Base-by-base conservation (phyloP, 2,797 vertebrate species). In the Ibycter americanus region DNA sequence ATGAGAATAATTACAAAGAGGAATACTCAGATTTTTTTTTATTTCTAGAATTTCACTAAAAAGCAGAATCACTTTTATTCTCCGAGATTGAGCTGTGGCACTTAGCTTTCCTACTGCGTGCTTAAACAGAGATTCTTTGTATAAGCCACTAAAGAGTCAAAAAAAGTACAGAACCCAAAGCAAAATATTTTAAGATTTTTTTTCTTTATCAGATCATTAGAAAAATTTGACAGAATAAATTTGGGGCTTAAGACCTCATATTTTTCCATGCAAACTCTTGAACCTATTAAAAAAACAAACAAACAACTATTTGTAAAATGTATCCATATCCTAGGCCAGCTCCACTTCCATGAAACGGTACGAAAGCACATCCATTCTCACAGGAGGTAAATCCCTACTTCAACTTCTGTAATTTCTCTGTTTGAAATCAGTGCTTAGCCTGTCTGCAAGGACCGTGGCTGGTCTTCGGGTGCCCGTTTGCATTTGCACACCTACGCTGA, bases 101-200 rank as follows among this genome's bases (percentile, higher is more conserved):
- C 67, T 90, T 67, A 2, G 17, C 44, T 86, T 49, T 54, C 25
- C 21, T 49, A 7, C 47, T 17, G 27, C 84, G 25, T 27, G 32
- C 62, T 94, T 87, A 77, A 72, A 92, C 70, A 93, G 77, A 63
- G 80, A 83, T 85, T 54, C 12, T 6, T 59, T 94, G 40, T 58
- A 11, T 27, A 66, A 91, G 54, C 76, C 54, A 89, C 49, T 95
- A 91, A 92, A 85, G 83, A 96, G 91, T 70, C 72, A 52, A 63
- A 0, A 19, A 71, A 44, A 63, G 12, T 5, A 17, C 32, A 70
- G 6, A 72, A 52, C 44, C 46, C 66, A 90, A 74, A 95, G n/a
- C 7, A 76, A 83, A 92, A 73, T 66, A 56, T 44, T 66, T 81
- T 23, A 84, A 72, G 77, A 34, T n/a, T 58, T 86, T 66, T 94